phyloP scores from a whole-genome alignment of 2,797 vertebrate genomes.

The Sciurus carolinensis region DNA sequence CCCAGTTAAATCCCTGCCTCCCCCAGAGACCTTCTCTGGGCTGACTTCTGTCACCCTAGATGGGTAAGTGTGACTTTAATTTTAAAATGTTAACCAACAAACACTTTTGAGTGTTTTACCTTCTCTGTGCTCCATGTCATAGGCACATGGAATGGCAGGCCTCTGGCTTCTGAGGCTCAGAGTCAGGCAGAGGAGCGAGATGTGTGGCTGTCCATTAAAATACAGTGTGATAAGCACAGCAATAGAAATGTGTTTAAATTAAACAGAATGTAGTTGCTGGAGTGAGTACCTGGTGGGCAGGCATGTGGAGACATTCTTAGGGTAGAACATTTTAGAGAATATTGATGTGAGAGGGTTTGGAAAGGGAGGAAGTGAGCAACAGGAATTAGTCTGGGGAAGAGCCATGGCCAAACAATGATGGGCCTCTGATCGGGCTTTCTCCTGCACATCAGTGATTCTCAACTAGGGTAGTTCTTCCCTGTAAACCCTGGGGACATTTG shows the following conservation, averaged over 20 bases:
- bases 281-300: neutral
- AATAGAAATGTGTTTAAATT: neutral
- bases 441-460: neutral
- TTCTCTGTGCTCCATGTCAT: neutral
- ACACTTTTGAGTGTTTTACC: neutral
- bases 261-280: neutral
- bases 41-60: neutral
- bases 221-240: neutral
- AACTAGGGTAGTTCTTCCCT: neutral
- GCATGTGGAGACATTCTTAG: neutral
- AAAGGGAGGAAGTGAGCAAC: neutral
- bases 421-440: neutral
- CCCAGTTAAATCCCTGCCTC: neutral
- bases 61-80: slow-evolving; percentile 2
- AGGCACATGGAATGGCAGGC: neutral
- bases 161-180: neutral
- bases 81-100: neutral
- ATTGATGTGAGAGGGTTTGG: neutral
- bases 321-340: neutral
- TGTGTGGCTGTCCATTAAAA: neutral
- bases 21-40: neutral
- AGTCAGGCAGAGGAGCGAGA: neutral
- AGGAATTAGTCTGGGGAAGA: too few relatives aligned
- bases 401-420: neutral
- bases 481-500: neutral